Evolutionary conservation across 1,140 invertebrate genomes (phyloP).

Genomic region (Drosophila micromelanica): DNA sequence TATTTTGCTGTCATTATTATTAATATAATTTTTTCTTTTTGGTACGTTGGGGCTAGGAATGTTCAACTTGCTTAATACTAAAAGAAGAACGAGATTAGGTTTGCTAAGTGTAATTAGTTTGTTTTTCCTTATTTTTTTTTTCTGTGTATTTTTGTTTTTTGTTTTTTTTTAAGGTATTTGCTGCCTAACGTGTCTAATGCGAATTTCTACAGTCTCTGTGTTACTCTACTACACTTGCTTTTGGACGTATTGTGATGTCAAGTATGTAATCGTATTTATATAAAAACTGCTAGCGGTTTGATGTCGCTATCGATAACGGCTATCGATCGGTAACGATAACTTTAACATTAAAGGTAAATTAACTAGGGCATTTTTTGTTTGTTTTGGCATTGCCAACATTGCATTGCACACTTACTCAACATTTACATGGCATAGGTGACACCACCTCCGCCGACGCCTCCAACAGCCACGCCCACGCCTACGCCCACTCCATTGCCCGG

Average conservation of each 20-base stretch:
- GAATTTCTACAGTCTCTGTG: constrained; percentile 82
- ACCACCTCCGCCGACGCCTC: not conserved
- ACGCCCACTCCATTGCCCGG: not conserved
- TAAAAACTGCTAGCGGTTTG: constrained; percentile 63
- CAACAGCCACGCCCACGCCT: constrained; percentile 5
- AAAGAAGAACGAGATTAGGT: constrained; percentile 73
- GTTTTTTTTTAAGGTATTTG: constrained; percentile 34
- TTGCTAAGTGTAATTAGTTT: constrained; percentile 48
- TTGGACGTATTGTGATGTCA: constrained; percentile 82
- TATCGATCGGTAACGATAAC: constrained; percentile 62
- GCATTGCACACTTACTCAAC: constrained; percentile 51
- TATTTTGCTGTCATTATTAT: not conserved
- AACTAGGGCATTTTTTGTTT: constrained; percentile 47
- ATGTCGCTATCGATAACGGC: constrained; percentile 43
- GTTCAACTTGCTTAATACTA: constrained; percentile 72
- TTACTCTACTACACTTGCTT: constrained; percentile 82
- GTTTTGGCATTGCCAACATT: constrained; percentile 37
- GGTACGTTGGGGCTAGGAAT: constrained; percentile 56
- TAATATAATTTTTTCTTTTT: not conserved
- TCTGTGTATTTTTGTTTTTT: constrained; percentile 28
- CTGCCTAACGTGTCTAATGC: constrained; percentile 76
- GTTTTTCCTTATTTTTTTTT: constrained; percentile 12
- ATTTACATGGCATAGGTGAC: constrained; percentile 68
- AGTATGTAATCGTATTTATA: constrained; percentile 65
- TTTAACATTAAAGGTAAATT: constrained; percentile 76